Evolutionary conservation across 2,888 invertebrate species (phyloP), one percentile per base, ranked within the genome.

Genomic region (Trichopria drosophilae): DNA sequence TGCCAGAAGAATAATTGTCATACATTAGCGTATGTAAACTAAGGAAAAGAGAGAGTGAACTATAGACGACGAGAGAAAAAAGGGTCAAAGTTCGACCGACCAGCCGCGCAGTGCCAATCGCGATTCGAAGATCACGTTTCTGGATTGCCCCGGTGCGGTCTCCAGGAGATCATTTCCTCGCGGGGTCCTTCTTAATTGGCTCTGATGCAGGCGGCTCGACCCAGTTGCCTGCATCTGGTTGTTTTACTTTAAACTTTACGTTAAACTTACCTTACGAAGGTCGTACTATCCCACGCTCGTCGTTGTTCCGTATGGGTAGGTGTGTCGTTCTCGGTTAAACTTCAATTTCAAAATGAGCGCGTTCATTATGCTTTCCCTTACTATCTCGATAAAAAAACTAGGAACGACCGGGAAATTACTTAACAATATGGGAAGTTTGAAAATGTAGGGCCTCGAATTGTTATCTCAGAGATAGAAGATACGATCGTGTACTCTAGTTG

Each of bases 101-200:
- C 22, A 23, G 16, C 15, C 22, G 15, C 13, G 9, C 12, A 29
- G 15, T 12, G 18, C 9, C 32, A 47, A 58, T 56, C 51, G 51
- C 51, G 55, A 48, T 53, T 61, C 57, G 58, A 54, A 55, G 46
- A 61, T 61, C 63, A 58, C 60, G 61, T 60, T 60, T 59, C 51
- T 52, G 59, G 53, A 59, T 61, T 58, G 51, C 54, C 40, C 39
- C 15, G 39, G 47, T 41, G 44, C 23, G 51, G 45, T 43, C 26
- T 37, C 40, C n/a, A n/a, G n/a, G 55, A 51, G 53, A 59, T 60
- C 61, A 63, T 61, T 57, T 57, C 58, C 60, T 54, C 50, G 55
- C 53, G 49, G 48, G 52, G 55, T 58, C 43, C 54, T 58, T 61
- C 59, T 60, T 62, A 64, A 64, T 62, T 62, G 61, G 61, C 51